Base-by-base conservation (phyloP, 2,797 vertebrate species). In the Sebastes cheni region DNA sequence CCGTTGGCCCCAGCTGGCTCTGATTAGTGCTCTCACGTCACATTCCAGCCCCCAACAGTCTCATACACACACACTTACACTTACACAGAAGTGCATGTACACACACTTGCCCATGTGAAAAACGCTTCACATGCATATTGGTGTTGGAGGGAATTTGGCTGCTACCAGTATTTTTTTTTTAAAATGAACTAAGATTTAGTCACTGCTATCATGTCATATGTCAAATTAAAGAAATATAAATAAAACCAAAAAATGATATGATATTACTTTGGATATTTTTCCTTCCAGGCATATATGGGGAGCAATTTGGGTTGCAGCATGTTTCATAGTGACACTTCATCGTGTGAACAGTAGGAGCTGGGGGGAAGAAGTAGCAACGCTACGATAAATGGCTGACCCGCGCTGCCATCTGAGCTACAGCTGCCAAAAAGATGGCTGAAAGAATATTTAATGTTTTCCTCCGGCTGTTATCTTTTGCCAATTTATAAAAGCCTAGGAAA, bases 1-100 rank as follows among this genome's bases (percentile, higher is more conserved):
- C 90, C 82, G 85, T 56, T 86, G 87, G 90, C 78, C 92, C 88
- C 96, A 97, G 96, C 96, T 97, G 96, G 95, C 94, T 96, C 90
- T 92, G 89, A 94, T 97, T 96, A 97, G 89, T 85, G 54, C 77
- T 88, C 87, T 91, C 95, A 91, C 87, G 89, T 94, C 88, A 94
- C 86, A 93, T 93, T 93, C 93, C 92, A 72, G 79, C 89, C 91
- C 29, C 80, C 80, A 73, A 81, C 74, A 55, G 69, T 72, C 67
- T 75, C 71, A 55, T 58, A 52, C 36, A 65, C 75, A n/a, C 56
- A 66, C 77, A 66, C 64, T 16, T 12, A 20, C 52, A 60, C 70
- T 12, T 25, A 76, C 30, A 56, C 68, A 67, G 10, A 42, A 34
- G 13, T 66, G 39, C 54, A 75, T 54, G 84, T 71, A 67, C 65